These are phyloP conservation scores for Ctenodactylus gundi DNA, from an alignment of 2,113 vertebrate genomes.

Conservation along the genomic window DNA sequence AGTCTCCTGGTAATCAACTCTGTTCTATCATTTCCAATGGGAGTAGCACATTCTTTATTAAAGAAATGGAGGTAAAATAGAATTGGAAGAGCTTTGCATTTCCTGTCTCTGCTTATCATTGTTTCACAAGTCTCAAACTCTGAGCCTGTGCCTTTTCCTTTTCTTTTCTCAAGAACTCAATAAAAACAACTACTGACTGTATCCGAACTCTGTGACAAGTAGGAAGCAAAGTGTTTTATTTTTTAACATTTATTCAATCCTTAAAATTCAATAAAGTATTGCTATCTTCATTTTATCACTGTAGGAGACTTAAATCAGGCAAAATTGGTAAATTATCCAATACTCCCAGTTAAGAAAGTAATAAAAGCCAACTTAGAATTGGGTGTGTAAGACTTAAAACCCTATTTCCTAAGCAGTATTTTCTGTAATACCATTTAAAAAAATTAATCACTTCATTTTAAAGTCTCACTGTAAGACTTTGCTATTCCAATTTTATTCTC, in stretches of 20 bases:
- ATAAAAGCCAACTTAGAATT: not conserved
- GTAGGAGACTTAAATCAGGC: not conserved
- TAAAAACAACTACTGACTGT: not conserved
- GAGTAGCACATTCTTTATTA: not conserved
- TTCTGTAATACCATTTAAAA: constrained; percentile 1
- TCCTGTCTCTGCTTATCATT: not conserved
- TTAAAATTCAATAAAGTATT: not conserved
- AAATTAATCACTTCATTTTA: constrained; percentile 20
- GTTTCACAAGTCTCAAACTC: not conserved
- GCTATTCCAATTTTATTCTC: not conserved
- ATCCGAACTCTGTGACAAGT: not conserved
- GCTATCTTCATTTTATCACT: not conserved
- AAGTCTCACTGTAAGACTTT: not conserved
- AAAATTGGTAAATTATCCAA: not conserved
- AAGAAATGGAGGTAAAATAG: constrained; percentile 14
- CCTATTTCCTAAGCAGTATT: not conserved
- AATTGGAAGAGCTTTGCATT: not conserved
- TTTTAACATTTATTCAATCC: not conserved
- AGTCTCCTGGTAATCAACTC: not conserved
- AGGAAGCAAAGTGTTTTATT: not conserved
- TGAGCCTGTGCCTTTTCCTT: not conserved
- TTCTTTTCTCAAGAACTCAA: not conserved
- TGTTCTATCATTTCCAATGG: not conserved
- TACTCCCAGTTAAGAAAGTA: not conserved
- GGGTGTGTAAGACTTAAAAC: not conserved